Evolutionary conservation across 92 coral and sea anemone species (phyloP), one percentile per base, ranked within the genome.

Genomic region (Desmophyllum pertusum): DNA sequence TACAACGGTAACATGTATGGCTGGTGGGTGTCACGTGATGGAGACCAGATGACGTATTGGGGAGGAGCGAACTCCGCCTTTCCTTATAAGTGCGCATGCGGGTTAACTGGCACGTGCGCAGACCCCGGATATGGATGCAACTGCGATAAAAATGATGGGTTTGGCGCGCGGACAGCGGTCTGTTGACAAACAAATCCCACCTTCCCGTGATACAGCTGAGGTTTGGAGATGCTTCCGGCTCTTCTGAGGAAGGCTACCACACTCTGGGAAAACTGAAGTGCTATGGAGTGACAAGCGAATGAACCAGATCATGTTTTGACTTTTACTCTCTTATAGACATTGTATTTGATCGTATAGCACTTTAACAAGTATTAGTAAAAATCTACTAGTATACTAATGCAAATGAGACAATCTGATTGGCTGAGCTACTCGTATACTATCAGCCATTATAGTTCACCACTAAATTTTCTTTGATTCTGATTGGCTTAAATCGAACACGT

Each of bases 11-110:
- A 29, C 0, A 70, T 21, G 6, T 59, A 1, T 40, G 74, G 82
- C 5, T 89, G 89, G 92, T 89, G 89, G 92, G 86, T 84, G 50
- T 89, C 92, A 72, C 89, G 92, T 36, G 77, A 89, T 33, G 75
- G 80, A 35, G 50, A 38, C 8, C 29, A 78, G 67, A 89, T 89
- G 92, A 84, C 41, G 27, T 84, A 89, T n/a, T 84, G 92, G 92
- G 92, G 92, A 39, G 92, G 89, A 73, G 85, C 78, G 3, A 45
- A 71, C 5, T 35, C 76, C 11, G 29, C 9, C 15, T 43, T 38
- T 75, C 38, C 38, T 14, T 23, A 59, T 55, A 89, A 84, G 61
- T 88, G 91, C 83, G 85, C 91, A 77, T 88, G 91, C 73, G 91
- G 91, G 45, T 59, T 66, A 67, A 78, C 82, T 5, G 77, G 41